Evolutionary conservation across 2,113 vertebrate species (phyloP), one percentile per base, ranked within the genome.

Genomic region (Hyla sarda): DNA sequence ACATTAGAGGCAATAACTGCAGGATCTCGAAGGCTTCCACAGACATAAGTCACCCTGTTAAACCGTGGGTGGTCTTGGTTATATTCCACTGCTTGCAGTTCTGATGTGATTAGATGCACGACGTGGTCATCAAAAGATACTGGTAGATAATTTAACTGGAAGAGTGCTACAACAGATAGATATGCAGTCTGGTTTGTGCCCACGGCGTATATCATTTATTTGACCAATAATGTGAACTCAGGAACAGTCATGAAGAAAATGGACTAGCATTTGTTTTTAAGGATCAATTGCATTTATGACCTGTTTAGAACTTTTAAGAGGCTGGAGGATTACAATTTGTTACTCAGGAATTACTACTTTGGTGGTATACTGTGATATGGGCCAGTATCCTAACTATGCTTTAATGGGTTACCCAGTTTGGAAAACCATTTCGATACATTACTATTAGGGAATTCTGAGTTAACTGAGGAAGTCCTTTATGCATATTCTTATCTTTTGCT

Each of bases 1-100:
- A 88, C 34, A 87, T 87, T 87, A 87, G 88, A 16, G 88, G 81
- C 82, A 82, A 0, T 82, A 89, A 89, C 79, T 23, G 73, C 60
- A 88, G 80, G 88, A 89, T 90, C 87, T 83, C 88, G 67, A 69
- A 88, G 89, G 87, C 85, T 88, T 87, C 88, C 81, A 84, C 76
- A 85, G 89, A 88, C 90, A 90, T 76, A 90, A 90, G 89, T 88
- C 81, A 90, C 90, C 83, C 77, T 52, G 84, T 89, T 91, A 87
- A 83, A 88, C 80, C 67, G 89, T 91, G 89, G 89, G 89, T 90
- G 89, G 89, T 90, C 89, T 90, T 90, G 91, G 87, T 90, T 88
- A 91, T 90, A 89, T 88, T 89, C 88, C 87, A 54, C 73, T 45
- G 28, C 48, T 79, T 81, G 82, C 84, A 89, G 87, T 82, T 92